Evolutionary conservation across 2,113 vertebrate species (phyloP).

Genomic region (Tupaia chinensis): DNA sequence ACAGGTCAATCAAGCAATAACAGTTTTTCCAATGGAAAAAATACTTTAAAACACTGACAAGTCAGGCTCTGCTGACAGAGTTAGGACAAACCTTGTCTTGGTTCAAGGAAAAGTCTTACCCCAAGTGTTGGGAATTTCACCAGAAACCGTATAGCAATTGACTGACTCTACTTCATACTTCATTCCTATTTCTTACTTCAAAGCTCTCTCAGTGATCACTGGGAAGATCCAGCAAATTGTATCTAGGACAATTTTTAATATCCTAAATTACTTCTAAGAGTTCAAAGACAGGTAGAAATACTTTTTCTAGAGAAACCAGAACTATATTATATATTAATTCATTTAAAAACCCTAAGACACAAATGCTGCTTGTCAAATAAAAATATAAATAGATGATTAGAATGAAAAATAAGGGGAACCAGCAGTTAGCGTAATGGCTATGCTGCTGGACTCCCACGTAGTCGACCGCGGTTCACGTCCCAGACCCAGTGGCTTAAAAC

Average conservation of each 20-base stretch:
- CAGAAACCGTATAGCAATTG: conserved; percentile 40
- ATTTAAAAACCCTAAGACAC: background rate
- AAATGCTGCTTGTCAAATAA: conserved; percentile 13
- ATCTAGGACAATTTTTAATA: conserved; percentile 25
- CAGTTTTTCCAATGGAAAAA: background rate
- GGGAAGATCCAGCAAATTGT: conserved; percentile 10
- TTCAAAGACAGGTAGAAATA: conserved; percentile 34
- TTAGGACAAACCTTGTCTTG: conserved; percentile 47
- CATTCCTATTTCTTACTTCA: conserved; percentile 15
- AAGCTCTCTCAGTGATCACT: conserved; percentile 38
- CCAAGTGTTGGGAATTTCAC: background rate
- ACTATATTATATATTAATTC: background rate
- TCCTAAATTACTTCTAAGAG: conserved; percentile 38
- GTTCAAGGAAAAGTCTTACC: conserved; percentile 9
- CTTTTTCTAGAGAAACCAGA: background rate
- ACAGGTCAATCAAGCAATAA: background rate
- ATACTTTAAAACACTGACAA: background rate
- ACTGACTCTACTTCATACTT: conserved; percentile 16
- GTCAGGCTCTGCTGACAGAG: background rate
- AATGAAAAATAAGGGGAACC: background rate
- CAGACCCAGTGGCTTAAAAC: too few relatives aligned
- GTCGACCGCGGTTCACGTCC: too few relatives aligned
- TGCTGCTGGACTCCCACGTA: too few relatives aligned
- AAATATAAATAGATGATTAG: background rate
- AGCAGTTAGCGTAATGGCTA: too few relatives aligned